Conservation (phyloP, 2,113 vertebrate species). For the Setophaga kirtlandii region DNA sequence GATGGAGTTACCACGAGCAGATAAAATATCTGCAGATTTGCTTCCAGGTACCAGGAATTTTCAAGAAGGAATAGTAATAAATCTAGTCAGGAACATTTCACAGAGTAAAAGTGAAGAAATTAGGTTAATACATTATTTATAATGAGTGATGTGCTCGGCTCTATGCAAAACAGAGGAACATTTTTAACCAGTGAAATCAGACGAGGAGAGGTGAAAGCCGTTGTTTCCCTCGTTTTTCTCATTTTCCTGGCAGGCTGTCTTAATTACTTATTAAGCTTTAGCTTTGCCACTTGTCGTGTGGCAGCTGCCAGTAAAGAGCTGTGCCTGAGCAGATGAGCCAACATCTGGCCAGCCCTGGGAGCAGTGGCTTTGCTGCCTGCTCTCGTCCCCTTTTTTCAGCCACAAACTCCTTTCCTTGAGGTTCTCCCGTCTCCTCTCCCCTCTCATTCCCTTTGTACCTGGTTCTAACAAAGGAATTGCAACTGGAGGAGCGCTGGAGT, state of each 20-base stretch:
- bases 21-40: neutral
- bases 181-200: neutral
- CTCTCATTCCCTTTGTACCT: neutral
- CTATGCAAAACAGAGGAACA: neutral
- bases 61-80: neutral
- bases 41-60: neutral
- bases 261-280: neutral
- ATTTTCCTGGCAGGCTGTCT: neutral
- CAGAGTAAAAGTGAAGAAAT: neutral
- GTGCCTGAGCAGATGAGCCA: neutral
- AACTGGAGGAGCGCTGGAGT: neutral
- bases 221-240: neutral
- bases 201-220: neutral
- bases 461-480: neutral
- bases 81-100: neutral
- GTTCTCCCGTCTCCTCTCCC: neutral
- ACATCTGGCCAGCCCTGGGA: neutral
- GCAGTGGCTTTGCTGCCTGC: neutral
- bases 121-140: slow-evolving; percentile 39
- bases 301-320: neutral
- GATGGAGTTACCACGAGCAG: neutral
- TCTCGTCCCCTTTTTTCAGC: neutral
- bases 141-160: neutral
- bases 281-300: neutral
- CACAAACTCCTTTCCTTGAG: neutral